A percentile compares a stretch with the other conserved stretches of the same genome.
Conservation (phyloP, 2,797 vertebrate species). For the Odontamblyopus rebecca region DNA sequence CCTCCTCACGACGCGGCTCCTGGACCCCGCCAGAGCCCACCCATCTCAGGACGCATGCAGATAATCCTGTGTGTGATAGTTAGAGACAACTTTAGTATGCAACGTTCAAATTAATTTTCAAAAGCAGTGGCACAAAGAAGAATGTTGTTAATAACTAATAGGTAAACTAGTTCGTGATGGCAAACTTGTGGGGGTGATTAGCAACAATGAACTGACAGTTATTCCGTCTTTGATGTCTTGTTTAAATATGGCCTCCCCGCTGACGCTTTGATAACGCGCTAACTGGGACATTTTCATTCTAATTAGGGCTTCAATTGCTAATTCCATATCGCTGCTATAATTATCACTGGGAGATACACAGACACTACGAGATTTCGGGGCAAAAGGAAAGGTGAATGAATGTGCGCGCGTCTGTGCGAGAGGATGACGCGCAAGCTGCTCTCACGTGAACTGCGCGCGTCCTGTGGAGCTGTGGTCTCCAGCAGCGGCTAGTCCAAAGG, state of each 20-base stretch:
- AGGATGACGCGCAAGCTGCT: not conserved
- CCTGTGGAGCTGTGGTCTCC: not conserved
- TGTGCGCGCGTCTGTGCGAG: not conserved
- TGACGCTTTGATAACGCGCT: conserved; percentile 89
- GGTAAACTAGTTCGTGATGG: not conserved
- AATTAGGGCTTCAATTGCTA: conserved; percentile 96
- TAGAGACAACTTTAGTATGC: not conserved
- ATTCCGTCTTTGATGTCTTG: conserved; percentile 89
- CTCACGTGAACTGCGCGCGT: conserved; percentile 6
- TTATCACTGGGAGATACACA: conserved; percentile 85
- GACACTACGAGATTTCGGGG: conserved; percentile 12
- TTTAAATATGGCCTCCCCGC: conserved; percentile 87
- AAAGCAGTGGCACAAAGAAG: not conserved
- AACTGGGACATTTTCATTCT: conserved; percentile 95
- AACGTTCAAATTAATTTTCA: not conserved
- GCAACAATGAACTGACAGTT: conserved; percentile 79
- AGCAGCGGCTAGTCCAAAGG: not conserved
- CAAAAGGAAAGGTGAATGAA: conserved; percentile 10
- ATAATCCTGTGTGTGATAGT: not conserved
- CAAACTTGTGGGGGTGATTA: conserved; percentile 37
- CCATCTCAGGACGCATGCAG: not conserved
- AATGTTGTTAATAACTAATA: not conserved
- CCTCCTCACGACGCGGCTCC: conserved; percentile 2
- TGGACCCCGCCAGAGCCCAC: not conserved
- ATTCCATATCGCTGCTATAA: conserved; percentile 94